Conservation (phyloP, 2,888 invertebrate genomes). For the Polyommatus icarus region DNA sequence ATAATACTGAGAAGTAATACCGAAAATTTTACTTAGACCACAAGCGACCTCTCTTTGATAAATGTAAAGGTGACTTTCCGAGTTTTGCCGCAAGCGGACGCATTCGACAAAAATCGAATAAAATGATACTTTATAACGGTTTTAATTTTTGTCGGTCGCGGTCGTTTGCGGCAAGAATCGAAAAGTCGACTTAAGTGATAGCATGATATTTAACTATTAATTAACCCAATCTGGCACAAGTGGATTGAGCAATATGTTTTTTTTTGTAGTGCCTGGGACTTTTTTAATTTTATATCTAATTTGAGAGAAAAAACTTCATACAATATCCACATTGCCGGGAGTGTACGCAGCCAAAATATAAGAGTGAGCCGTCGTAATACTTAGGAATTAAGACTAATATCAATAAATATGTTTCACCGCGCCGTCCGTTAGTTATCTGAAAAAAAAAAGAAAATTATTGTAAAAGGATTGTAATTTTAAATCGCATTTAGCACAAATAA, state of each 20-base stretch:
- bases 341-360: neutral
- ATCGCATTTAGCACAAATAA: too few relatives aligned
- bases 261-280: neutral
- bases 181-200: too few relatives aligned
- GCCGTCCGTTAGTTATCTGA: neutral
- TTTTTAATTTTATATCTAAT: neutral
- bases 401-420: constrained; percentile 11
- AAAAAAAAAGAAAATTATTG: neutral
- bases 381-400: constrained; percentile 18
- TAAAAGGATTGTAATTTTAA: too few relatives aligned
- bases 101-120: too few relatives aligned
- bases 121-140: neutral
- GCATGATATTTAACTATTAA: too few relatives aligned
- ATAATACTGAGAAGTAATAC: neutral
- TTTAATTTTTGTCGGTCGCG: too few relatives aligned
- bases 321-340: constrained; percentile 14
- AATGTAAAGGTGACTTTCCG: too few relatives aligned
- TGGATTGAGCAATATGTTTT: neutral
- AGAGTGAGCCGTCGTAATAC: constrained; percentile 21
- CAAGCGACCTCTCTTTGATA: too few relatives aligned
- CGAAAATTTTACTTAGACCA: neutral
- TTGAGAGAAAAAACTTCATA: neutral
- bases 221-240: neutral
- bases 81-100: too few relatives aligned
- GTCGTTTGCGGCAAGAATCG: too few relatives aligned